Evolutionary conservation across 2,797 vertebrate genomes (phyloP), one percentile per base, ranked within the genome.

Genomic region (Streptopelia turtur): DNA sequence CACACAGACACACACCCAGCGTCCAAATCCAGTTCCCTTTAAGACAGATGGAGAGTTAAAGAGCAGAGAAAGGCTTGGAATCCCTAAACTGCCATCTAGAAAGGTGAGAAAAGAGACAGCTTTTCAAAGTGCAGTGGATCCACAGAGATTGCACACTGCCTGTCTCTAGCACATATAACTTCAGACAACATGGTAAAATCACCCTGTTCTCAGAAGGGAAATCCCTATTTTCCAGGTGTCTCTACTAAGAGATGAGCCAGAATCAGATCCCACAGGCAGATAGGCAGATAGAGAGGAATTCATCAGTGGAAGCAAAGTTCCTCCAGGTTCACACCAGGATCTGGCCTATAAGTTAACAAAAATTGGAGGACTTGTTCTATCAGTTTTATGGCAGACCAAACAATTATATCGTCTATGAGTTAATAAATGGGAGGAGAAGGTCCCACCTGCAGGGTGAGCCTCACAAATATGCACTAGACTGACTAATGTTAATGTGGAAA

Each of bases 41-140:
- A 65, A 93, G 60, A 66, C 60, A 94, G 66, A 89, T n/a, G 35
- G 63, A 74, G 75, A 92, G 49, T n/a, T 72, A 64, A 83, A 70
- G 83, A 87, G 52, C 16, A 41, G 39, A 50, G 13, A 89, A 91
- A 57, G 71, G 53, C 27, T 82, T 74, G 53, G 41, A 90, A 93
- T 90, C 56, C 31, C 49, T 75, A 47, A 90, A 75, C 33, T 68
- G 47, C 72, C 3, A 3, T 80, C 84, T 90, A 75, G 80, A 41
- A 94, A 96, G 88, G 81, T 81, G 90, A 89, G 86, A 94, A 93
- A 88, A 82, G 63, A 89, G 18, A 53, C 83, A 75, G 41, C 60
- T 82, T 89, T 92, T 94, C 53, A 31, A 77, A 93, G 68, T 4
- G n/a, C 41, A 71, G 33, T 71, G 39, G 25, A 80, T 87, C 77